Conservation (phyloP, 1,140 invertebrate species). For the Acromyrmex heyeri region DNA sequence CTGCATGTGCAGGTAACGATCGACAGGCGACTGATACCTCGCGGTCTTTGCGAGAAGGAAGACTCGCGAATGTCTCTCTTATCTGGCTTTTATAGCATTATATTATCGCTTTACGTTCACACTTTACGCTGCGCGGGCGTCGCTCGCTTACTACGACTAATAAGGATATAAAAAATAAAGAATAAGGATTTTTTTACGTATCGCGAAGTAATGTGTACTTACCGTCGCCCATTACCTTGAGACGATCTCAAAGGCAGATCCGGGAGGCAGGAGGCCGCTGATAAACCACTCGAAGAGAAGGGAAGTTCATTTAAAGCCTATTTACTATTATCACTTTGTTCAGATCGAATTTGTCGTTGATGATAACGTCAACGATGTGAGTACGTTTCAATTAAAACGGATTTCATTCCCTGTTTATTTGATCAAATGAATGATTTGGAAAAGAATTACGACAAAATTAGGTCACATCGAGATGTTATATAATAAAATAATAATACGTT, state of each 20-base stretch:
- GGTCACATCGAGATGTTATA: not conserved
- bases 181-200: not conserved
- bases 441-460: not conserved
- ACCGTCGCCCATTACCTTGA: slow-evolving; percentile 15
- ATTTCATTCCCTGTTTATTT: not conserved
- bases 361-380: not conserved
- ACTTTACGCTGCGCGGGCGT: slow-evolving; percentile 15
- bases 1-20: slow-evolving; percentile 60
- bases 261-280: not conserved
- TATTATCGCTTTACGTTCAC: slow-evolving; percentile 46
- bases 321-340: not conserved
- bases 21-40: slow-evolving; percentile 78
- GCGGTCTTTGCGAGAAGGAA: slow-evolving; percentile 69
- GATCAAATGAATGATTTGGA: too few species aligned
- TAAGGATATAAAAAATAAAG: not conserved
- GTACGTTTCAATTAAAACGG: not conserved
- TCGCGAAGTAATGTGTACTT: not conserved
- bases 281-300: not conserved
- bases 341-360: not conserved
- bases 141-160: not conserved
- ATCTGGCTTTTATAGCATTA: slow-evolving; percentile 81
- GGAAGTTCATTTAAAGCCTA: not conserved
- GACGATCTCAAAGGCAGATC: not conserved
- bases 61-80: slow-evolving; percentile 76
- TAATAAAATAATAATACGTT: not conserved